Evolutionary conservation across 2,888 invertebrate genomes (phyloP).

Genomic region (Melinaea menophilus): DNA sequence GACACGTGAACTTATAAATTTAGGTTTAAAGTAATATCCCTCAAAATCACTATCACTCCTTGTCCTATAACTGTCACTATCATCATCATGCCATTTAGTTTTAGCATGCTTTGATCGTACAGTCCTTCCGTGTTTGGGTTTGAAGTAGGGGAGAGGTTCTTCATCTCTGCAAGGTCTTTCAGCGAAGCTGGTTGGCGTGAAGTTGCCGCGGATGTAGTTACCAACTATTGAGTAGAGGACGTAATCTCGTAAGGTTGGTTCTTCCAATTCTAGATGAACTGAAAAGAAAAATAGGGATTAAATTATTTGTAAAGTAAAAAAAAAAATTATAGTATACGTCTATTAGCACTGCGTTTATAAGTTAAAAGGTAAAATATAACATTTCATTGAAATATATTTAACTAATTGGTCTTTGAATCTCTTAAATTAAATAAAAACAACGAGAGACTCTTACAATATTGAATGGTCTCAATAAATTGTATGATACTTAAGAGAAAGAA

Average conservation of each 20-base stretch:
- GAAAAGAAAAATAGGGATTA: conserved; percentile 35
- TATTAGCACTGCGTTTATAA: neutral
- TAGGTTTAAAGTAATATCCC: conserved; percentile 62
- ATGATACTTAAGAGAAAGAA: neutral
- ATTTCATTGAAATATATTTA: too few relatives aligned
- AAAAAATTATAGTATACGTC: neutral
- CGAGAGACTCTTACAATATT: neutral
- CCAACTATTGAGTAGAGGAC: conserved; percentile 63
- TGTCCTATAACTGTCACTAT: conserved; percentile 38
- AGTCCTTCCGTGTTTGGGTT: conserved; percentile 53
- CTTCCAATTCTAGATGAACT: conserved; percentile 64
- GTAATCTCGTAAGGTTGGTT: conserved; percentile 56
- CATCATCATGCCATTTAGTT: conserved; percentile 36
- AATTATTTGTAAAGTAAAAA: too few relatives aligned
- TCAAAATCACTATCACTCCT: conserved; percentile 43
- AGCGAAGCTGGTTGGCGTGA: conserved; percentile 59
- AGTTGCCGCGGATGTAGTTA: conserved; percentile 62
- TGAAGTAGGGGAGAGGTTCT: conserved; percentile 57
- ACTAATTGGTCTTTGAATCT: too few relatives aligned
- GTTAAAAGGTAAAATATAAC: too few relatives aligned
- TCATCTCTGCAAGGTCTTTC: conserved; percentile 61
- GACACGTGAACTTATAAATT: conserved; percentile 44
- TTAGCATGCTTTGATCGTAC: conserved; percentile 52
- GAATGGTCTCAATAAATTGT: neutral
- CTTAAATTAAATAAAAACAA: too few relatives aligned